A percentile compares a stretch with the other conserved stretches of the same genome.
Evolutionary conservation across 2,888 invertebrate species (phyloP).

Genomic region (Acanthopleura granulata): DNA sequence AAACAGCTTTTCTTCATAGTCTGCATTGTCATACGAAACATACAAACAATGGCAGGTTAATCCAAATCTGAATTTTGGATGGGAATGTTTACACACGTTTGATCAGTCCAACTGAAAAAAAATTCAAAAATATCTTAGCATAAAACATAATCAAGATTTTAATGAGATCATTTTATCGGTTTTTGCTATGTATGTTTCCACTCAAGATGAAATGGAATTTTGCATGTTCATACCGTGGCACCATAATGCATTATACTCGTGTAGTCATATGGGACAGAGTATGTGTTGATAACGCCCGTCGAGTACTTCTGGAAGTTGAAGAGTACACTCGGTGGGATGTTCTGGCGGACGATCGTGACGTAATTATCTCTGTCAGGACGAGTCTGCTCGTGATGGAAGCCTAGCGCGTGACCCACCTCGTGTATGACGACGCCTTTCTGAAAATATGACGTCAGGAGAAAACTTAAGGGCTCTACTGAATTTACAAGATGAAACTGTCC

Average conservation of each 20-base stretch:
- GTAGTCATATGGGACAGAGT: conserved; percentile 53
- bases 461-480: neutral
- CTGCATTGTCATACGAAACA: too few relatives aligned
- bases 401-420: conserved; percentile 30
- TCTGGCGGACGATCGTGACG: conserved; percentile 32
- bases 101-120: too few relatives aligned
- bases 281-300: conserved; percentile 31
- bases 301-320: conserved; percentile 48
- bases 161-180: too few relatives aligned
- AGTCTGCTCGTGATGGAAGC: conserved; percentile 56
- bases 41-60: too few relatives aligned
- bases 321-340: conserved; percentile 32
- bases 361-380: conserved; percentile 50
- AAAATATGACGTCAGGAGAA: conserved; percentile 16
- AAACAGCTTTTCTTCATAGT: too few relatives aligned
- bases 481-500: too few relatives aligned
- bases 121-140: too few relatives aligned
- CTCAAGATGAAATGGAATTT: too few relatives aligned
- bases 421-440: conserved; percentile 54
- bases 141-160: too few relatives aligned
- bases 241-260: conserved; percentile 57
- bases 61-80: too few relatives aligned
- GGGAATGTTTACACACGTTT: too few relatives aligned
- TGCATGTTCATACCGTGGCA: conserved; percentile 30
- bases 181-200: too few relatives aligned